Evolutionary conservation across 2,113 vertebrate species (phyloP).

Genomic region (Gallinago media): DNA sequence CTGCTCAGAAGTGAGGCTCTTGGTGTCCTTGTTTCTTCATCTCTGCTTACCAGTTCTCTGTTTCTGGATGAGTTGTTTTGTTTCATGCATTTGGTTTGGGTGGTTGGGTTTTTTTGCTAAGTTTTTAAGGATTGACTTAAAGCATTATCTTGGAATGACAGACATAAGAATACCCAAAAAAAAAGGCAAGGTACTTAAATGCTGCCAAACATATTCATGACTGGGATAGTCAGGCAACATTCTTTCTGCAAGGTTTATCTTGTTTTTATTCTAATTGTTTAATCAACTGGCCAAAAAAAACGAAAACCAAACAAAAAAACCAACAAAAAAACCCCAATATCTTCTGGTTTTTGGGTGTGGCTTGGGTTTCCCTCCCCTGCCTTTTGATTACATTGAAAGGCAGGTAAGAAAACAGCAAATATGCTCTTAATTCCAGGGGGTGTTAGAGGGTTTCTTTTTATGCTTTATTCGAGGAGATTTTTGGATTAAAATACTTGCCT

Average conservation of each 20-base stretch:
- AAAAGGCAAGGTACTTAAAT: neutral
- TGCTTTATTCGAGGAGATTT: neutral
- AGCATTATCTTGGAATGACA: neutral
- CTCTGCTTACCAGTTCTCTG: neutral
- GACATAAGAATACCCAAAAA: neutral
- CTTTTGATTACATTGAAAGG: neutral
- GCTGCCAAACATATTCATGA: neutral
- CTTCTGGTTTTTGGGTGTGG: neutral
- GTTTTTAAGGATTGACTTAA: neutral
- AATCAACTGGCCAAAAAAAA: neutral
- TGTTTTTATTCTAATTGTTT: slow-evolving; percentile 33
- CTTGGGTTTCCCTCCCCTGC: rapidly evolving
- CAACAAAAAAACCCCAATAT: too few relatives aligned
- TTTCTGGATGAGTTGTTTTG: neutral
- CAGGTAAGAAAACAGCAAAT: slow-evolving; percentile 4
- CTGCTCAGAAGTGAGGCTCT: neutral
- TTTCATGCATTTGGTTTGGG: neutral
- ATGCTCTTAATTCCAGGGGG: neutral
- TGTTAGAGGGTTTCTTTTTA: neutral
- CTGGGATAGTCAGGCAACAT: neutral
- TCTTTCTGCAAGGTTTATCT: slow-evolving; percentile 44
- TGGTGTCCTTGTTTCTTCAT: neutral
- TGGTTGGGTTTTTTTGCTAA: neutral
- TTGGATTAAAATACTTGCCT: neutral
- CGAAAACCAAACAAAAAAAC: too few relatives aligned